Evolutionary conservation across 2,113 vertebrate species (phyloP), one percentile per base, ranked within the genome.

Genomic region (Varanus komodoensis): DNA sequence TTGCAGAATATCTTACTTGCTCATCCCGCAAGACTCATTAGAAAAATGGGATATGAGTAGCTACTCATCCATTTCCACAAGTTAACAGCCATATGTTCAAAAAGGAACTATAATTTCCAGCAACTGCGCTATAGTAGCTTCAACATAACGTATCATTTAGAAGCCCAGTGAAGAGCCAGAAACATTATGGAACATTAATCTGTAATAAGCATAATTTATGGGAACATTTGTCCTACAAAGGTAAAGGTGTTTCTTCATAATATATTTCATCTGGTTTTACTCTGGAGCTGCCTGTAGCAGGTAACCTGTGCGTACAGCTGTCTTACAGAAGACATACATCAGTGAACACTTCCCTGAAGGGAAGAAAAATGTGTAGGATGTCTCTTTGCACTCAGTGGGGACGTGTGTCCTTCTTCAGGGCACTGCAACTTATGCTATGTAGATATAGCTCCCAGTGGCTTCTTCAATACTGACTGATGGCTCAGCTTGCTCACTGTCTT

Each of bases 121-220:
- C n/a, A 93, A 73, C n/a, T 85, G 50, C 54, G 71, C 29, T 27
- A 57, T 0, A 89, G 50, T 81, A 90, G 15, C n/a, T 71, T 91
- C 17, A 79, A 87, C 71, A 89, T 29, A 93, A 89, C 5, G 69
- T 3, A 89, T 87, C 19, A 85, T 69, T 92, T 87, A 89, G 84
- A 89, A 61, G 15, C 0, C 0, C 8, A 67, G 82, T 52, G 11
- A 89, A 86, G 67, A 38, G 89, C 6, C 57, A 52, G 50, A 89
- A 71, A 93, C 14, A 86, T 93, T 88, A 95, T 91, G 94, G 89
- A 86, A 79, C 68, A 93, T 93, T 95, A 95, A 92, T 91, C 74
- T 82, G 19, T 50, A 95, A 91, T 92, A 54, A 96, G 91, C 94
- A 77, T 92, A 95, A 94, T 91, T 92, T 94, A 91, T 91, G 71